Evolutionary conservation across 2,888 invertebrate species (phyloP).

Genomic region (Neoscelio sp.): DNA sequence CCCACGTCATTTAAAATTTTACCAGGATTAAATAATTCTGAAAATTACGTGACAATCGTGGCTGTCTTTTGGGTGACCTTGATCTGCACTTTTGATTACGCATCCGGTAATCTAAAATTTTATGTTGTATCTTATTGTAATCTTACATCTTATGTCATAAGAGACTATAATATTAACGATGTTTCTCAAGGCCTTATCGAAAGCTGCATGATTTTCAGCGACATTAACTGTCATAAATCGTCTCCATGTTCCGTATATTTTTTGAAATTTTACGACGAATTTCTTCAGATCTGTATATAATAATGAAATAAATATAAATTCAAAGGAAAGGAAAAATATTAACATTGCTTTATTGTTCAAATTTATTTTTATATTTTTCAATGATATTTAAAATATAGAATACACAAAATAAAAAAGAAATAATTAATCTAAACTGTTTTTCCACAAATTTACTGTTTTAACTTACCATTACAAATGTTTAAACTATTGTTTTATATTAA

Average conservation of each 20-base stretch:
- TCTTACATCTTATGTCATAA: constrained; percentile 70
- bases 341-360: not conserved
- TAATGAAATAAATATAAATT: not conserved
- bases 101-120: constrained; percentile 61
- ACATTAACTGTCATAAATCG: too few species aligned
- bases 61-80: constrained; percentile 13
- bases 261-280: not conserved
- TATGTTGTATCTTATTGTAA: constrained; percentile 40
- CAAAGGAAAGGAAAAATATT: too few species aligned
- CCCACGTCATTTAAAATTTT: constrained; percentile 59
- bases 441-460: too few species aligned
- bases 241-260: not conserved
- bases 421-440: too few species aligned
- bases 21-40: constrained; percentile 54
- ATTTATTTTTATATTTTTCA: constrained; percentile 23
- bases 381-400: too few species aligned
- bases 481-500: too few species aligned
- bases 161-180: constrained; percentile 70
- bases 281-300: constrained; percentile 1
- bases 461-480: too few species aligned
- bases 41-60: constrained; percentile 36
- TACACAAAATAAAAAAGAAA: too few species aligned
- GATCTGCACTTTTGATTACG: constrained; percentile 45
- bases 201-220: too few species aligned
- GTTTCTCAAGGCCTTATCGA: constrained; percentile 49